A percentile compares a stretch with the other conserved stretches of the same genome.
Evolutionary conservation across 2,888 invertebrate species (phyloP).

Genomic region (Orgyia antiqua): DNA sequence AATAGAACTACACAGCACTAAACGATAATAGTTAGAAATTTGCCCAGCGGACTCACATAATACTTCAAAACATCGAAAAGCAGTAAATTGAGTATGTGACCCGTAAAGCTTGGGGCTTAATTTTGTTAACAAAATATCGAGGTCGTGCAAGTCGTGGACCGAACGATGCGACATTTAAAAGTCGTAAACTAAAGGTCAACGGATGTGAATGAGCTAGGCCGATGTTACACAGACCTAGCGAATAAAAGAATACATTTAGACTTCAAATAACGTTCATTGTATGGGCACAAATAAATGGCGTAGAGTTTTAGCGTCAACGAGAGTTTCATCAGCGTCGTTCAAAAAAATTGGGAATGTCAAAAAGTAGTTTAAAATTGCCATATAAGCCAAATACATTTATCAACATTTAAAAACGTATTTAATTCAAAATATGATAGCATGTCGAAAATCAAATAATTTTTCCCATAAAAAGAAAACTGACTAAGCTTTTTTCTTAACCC

Average conservation of each 20-base stretch:
- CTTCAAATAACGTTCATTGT: background rate
- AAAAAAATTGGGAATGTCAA: no score
- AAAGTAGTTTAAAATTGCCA: no score
- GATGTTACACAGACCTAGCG: conserved; percentile 9
- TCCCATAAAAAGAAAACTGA: background rate
- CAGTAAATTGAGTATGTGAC: conserved; percentile 8
- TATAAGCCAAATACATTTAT: no score
- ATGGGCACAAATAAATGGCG: no score
- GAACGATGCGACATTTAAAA: conserved; percentile 34
- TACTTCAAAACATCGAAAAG: conserved; percentile 6
- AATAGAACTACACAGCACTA: conserved; percentile 4
- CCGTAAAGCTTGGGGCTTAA: conserved; percentile 12
- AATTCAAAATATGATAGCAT: no score
- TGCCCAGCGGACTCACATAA: no score
- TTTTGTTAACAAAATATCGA: conserved; percentile 32
- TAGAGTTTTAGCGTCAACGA: no score
- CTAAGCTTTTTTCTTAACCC: no score
- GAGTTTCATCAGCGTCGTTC: no score
- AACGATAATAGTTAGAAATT: no score
- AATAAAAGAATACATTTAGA: background rate
- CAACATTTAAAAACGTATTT: no score
- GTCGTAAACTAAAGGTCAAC: conserved; percentile 39
- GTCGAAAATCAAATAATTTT: no score
- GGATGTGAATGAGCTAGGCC: conserved; percentile 25
- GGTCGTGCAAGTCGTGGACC: conserved; percentile 23